Evolutionary conservation across 1,140 invertebrate genomes (phyloP), one percentile per base, ranked within the genome.

Genomic region (Saccostrea cuccullata): DNA sequence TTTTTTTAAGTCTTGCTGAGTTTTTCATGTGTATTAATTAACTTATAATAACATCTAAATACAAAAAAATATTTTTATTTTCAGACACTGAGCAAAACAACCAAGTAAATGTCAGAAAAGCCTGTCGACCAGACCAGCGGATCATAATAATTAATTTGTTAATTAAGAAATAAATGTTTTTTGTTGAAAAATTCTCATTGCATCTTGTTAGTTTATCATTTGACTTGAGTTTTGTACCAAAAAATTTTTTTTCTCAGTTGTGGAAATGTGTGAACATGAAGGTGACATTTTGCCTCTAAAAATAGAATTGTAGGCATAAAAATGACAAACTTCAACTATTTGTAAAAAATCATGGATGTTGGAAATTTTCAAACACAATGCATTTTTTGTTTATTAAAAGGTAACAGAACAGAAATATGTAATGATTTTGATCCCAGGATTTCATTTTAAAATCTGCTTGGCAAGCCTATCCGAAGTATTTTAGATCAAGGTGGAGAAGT

Each of bases 401-500:
- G n/a, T n/a, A n/a, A n/a, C n/a, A n/a, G n/a, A n/a, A n/a, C n/a
- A n/a, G n/a, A n/a, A n/a, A n/a, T n/a, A n/a, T n/a, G n/a, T n/a
- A n/a, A n/a, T n/a, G n/a, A n/a, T n/a, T n/a, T n/a, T n/a, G n/a
- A n/a, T n/a, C n/a, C n/a, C n/a, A n/a, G n/a, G n/a, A n/a, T n/a
- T n/a, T n/a, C n/a, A 60, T n/a, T n/a, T n/a, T n/a, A n/a, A n/a
- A n/a, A n/a, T n/a, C n/a, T n/a, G n/a, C n/a, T n/a, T n/a, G n/a
- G n/a, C n/a, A n/a, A n/a, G n/a, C n/a, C n/a, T n/a, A n/a, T 89
- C 85, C 8, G 88, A 26, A 64, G 36, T 56, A 87, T 89, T n/a
- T 30, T 89, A 64, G 88, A 89, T 36, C 30, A 2, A 30, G 82
- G 58, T 47, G 88, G 88, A 55, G 55, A 2, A n/a, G 70, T 89